Conservation (phyloP, 2,113 vertebrate genomes). For the Apteryx mantelli region DNA sequence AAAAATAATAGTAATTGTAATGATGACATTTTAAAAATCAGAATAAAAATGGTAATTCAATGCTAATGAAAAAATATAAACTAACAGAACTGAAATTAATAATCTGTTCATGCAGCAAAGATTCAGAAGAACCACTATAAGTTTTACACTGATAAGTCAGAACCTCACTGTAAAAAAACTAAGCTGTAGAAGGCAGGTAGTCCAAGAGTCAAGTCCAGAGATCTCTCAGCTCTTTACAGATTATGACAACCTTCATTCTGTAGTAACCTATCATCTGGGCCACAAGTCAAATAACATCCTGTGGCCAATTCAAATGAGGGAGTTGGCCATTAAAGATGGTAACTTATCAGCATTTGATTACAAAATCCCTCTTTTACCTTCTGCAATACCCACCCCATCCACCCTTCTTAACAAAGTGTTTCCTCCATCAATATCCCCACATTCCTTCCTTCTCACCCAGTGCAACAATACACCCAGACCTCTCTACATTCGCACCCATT, state of each 20-base stretch:
- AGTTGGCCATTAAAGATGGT: background rate
- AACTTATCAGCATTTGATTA: background rate
- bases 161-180: background rate
- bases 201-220: background rate
- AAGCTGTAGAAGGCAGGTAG: background rate
- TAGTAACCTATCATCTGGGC: background rate
- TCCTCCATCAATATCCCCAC: background rate
- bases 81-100: constrained; percentile 12
- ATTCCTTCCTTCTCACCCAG: background rate
- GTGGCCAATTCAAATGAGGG: background rate
- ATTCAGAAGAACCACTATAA: background rate
- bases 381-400: background rate
- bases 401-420: background rate
- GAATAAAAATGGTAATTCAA: constrained; percentile 47
- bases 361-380: background rate
- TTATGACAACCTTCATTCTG: background rate
- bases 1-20: constrained; percentile 28
- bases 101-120: background rate
- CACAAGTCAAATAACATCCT: constrained; percentile 4
- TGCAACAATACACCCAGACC: background rate
- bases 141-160: background rate
- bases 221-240: background rate
- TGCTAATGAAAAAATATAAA: constrained; percentile 54
- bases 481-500: background rate
- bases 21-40: background rate